These are phyloP conservation scores for Delichon dasypus DNA, from an alignment of 2,797 vertebrate species.

Conservation along the genomic window DNA sequence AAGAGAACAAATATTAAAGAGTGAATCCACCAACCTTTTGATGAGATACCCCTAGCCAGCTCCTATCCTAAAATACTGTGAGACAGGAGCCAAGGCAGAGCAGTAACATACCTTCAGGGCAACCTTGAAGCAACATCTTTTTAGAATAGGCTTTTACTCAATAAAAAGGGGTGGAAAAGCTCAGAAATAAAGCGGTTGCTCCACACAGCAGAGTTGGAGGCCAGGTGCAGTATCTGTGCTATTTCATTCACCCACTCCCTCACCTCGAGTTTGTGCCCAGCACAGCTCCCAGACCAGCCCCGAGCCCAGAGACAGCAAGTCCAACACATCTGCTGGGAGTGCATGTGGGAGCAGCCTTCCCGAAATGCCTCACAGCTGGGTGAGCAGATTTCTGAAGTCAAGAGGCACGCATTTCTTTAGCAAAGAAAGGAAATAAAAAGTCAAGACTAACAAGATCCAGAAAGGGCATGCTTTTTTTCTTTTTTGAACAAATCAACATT, in stretches of 20 bases:
- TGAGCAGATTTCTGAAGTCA: neutral
- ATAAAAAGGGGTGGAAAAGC: neutral
- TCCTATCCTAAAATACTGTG: neutral
- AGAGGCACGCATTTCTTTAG: neutral
- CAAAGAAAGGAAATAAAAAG: conserved; percentile 52
- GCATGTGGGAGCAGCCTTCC: fast-evolving
- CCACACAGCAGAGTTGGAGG: neutral
- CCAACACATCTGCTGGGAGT: neutral
- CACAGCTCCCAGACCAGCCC: neutral
- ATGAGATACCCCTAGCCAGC: neutral
- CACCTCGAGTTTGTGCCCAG: neutral
- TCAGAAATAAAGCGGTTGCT: neutral
- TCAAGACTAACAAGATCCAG: conserved; percentile 54
- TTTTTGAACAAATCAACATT: conserved; percentile 62
- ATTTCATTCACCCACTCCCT: neutral
- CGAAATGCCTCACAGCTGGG: neutral
- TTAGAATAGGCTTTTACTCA: neutral
- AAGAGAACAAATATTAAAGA: neutral
- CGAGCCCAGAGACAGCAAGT: neutral
- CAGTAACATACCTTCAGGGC: neutral
- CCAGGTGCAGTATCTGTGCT: neutral
- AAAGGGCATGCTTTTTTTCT: conserved; percentile 23
- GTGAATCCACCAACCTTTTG: neutral
- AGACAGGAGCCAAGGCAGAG: neutral
- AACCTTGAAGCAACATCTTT: neutral